Conservation (phyloP, 2,797 vertebrate genomes). For the Galaxias olidus region DNA sequence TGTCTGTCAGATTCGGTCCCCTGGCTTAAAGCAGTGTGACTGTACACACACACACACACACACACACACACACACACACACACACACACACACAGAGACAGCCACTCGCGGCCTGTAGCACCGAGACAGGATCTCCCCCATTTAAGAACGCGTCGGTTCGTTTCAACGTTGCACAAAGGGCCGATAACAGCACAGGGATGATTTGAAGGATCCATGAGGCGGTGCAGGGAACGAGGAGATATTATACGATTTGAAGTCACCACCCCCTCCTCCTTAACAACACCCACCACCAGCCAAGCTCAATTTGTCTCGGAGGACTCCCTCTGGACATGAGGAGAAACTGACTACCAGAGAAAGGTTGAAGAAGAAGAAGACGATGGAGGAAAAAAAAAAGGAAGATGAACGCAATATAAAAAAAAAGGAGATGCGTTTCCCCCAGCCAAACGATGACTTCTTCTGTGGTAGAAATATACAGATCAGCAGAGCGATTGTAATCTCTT, state of each 20-base stretch:
- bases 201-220: constrained; percentile 44
- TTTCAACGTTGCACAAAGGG: constrained; percentile 37
- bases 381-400: constrained; percentile 17
- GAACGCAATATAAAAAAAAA: constrained; percentile 15
- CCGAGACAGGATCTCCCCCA: constrained; percentile 40
- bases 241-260: constrained; percentile 62
- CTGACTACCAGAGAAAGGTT: constrained; percentile 48
- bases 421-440: constrained; percentile 49
- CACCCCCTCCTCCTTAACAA: constrained; percentile 25
- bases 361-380: constrained; percentile 10
- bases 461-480: constrained; percentile 43
- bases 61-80: too few relatives aligned
- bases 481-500: constrained; percentile 58
- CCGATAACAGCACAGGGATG: too few relatives aligned
- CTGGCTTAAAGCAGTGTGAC: constrained; percentile 12
- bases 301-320: constrained; percentile 57
- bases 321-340: constrained; percentile 35
- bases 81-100: neutral
- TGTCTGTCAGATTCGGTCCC: too few relatives aligned
- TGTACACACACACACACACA: neutral
- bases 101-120: constrained; percentile 49
- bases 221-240: constrained; percentile 39
- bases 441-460: constrained; percentile 31
- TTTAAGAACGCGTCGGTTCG: constrained; percentile 52
- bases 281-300: constrained; percentile 48